A percentile compares a stretch with the other conserved stretches of the same genome.
Conservation (phyloP, 1,140 invertebrate genomes). For the Tyrophagus putrescentiae region DNA sequence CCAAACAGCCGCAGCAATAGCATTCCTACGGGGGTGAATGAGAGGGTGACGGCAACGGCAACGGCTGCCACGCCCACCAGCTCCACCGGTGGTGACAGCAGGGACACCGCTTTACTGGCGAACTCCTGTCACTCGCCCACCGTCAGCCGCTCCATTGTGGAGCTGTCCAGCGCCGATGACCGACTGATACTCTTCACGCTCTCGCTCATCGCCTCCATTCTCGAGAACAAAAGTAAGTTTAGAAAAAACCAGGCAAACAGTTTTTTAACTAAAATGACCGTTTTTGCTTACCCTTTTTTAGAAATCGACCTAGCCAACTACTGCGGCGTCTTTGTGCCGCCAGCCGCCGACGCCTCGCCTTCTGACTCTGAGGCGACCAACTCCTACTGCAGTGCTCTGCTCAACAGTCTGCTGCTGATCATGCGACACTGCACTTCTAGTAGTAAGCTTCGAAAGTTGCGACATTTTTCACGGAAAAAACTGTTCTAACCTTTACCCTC, state of each 20-base stretch:
- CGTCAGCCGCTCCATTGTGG: not conserved
- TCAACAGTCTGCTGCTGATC: constrained; percentile 2
- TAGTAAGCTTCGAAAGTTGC: too few relatives aligned
- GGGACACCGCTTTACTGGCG: not conserved
- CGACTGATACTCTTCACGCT: constrained; percentile 80
- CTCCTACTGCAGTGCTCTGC: not conserved
- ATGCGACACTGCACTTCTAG: constrained; percentile 4
- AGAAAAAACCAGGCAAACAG: too few relatives aligned
- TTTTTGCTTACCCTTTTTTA: not conserved
- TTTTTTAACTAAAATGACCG: too few relatives aligned
- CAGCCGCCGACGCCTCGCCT: not conserved
- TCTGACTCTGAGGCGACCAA: not conserved
- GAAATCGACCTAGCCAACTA: not conserved
- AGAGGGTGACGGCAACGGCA: too few relatives aligned
- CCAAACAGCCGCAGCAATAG: not conserved
- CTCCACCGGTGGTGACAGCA: too few relatives aligned
- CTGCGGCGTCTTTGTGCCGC: not conserved
- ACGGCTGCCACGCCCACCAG: not conserved
- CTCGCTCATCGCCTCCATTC: constrained; percentile 80
- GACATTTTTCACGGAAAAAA: too few relatives aligned
- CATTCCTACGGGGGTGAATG: not conserved
- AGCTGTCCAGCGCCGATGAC: constrained; percentile 52
- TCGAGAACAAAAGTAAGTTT: constrained; percentile 69
- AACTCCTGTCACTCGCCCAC: not conserved
- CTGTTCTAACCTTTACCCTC: too few relatives aligned